phyloP scores from a whole-genome alignment of 2,797 vertebrate genomes.

The Loris lydekkerianus region DNA sequence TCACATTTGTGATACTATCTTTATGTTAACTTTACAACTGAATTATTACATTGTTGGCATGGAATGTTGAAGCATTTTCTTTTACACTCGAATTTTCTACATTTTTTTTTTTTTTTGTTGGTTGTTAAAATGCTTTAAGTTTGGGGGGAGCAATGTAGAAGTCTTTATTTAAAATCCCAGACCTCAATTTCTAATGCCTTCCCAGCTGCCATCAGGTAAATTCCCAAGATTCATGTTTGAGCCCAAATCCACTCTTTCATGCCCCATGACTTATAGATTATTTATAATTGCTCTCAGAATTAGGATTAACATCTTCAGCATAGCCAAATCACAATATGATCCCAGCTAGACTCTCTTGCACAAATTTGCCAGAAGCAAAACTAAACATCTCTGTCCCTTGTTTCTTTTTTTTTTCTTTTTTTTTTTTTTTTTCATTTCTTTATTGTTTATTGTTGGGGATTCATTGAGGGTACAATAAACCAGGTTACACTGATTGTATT shows the following conservation, averaged over 20 bases:
- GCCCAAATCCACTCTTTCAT: neutral
- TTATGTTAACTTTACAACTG: neutral
- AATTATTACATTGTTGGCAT: neutral
- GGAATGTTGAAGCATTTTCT: neutral
- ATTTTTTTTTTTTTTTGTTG: neutral
- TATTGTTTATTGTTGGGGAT: no score
- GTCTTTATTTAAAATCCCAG: constrained; percentile 10
- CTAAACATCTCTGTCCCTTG: neutral
- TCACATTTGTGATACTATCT: neutral
- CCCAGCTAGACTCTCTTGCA: neutral
- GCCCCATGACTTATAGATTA: neutral
- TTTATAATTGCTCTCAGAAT: constrained; percentile 39
- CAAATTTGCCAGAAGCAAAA: constrained; percentile 19
- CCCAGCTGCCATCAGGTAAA: neutral
- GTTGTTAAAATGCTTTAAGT: constrained; percentile 5
- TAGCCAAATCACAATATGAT: neutral
- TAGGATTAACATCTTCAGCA: neutral
- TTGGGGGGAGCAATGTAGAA: neutral
- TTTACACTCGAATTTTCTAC: neutral
- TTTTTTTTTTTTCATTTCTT: no score
- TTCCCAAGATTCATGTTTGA: neutral
- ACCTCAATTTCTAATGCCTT: neutral
- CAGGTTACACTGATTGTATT: no score
- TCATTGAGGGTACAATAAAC: no score
- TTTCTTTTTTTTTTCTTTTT: neutral